phyloP scores from a whole-genome alignment of 2,797 vertebrate genomes.

The Sebastes wilsoni region DNA sequence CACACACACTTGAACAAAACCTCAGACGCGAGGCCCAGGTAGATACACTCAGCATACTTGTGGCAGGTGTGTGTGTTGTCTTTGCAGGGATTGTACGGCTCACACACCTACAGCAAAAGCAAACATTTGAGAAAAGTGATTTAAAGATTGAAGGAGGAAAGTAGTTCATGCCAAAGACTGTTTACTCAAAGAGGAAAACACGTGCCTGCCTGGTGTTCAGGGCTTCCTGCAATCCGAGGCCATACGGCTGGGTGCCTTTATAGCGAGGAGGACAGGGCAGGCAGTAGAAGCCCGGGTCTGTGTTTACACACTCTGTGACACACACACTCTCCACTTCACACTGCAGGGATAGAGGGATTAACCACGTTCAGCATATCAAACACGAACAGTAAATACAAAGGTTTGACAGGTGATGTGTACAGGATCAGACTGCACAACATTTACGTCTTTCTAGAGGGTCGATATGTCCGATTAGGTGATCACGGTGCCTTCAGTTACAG shows the following conservation, averaged over 20 bases:
- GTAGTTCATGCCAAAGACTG: neutral
- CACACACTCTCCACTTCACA: slow-evolving; percentile 92
- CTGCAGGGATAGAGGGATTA: slow-evolving; percentile 71
- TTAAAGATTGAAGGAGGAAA: neutral
- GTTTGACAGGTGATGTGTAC: neutral
- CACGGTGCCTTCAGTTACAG: neutral
- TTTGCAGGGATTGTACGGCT: slow-evolving; percentile 94
- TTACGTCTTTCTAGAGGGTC: neutral
- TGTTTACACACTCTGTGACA: slow-evolving; percentile 91
- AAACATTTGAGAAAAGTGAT: neutral
- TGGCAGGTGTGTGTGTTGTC: slow-evolving; percentile 94
- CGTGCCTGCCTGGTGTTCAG: slow-evolving; percentile 88
- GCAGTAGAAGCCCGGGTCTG: slow-evolving; percentile 94
- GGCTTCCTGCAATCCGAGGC: slow-evolving; percentile 88
- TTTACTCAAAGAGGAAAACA: neutral
- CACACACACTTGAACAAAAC: slow-evolving; percentile 93
- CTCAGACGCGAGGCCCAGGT: slow-evolving; percentile 91
- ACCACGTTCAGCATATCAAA: slow-evolving; percentile 16
- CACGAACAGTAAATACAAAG: neutral
- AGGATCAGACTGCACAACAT: neutral
- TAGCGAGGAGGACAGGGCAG: slow-evolving; percentile 93
- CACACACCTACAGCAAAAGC: slow-evolving; percentile 86
- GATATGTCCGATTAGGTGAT: neutral
- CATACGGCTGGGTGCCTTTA: slow-evolving; percentile 91
- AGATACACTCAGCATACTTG: slow-evolving; percentile 88